Evolutionary conservation across 2,888 invertebrate species (phyloP).

Genomic region (Neocrepidodera transversa): DNA sequence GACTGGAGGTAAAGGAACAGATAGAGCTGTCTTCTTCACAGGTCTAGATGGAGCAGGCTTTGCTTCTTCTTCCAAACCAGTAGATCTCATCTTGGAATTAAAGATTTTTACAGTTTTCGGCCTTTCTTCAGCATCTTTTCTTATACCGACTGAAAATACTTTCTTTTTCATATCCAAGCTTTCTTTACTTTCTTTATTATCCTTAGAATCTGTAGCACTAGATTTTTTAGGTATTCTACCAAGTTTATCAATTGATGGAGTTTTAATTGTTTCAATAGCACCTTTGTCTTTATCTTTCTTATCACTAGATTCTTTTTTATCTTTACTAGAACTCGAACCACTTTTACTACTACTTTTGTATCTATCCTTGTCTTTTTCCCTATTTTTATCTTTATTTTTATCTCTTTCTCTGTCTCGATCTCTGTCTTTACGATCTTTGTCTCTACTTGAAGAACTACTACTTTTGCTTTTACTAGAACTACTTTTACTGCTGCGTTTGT

Average conservation of each 20-base stretch:
- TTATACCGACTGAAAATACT: slow-evolving; percentile 82
- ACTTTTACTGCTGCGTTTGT: slow-evolving; percentile 42
- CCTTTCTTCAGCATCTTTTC: slow-evolving; percentile 69
- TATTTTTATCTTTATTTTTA: slow-evolving; percentile 34
- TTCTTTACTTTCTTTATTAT: slow-evolving; percentile 57
- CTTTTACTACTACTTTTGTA: slow-evolving; percentile 48
- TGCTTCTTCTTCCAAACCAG: slow-evolving; percentile 86
- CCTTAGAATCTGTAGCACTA: slow-evolving; percentile 51
- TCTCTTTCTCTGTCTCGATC: slow-evolving; percentile 47
- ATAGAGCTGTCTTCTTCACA: slow-evolving; percentile 64
- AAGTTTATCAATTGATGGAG: slow-evolving; percentile 74
- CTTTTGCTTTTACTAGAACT: slow-evolving; percentile 46
- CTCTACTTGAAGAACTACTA: slow-evolving; percentile 52
- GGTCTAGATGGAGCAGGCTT: slow-evolving; percentile 84
- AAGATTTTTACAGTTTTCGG: slow-evolving; percentile 92
- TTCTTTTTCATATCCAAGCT: slow-evolving; percentile 60
- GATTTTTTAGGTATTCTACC: slow-evolving; percentile 81
- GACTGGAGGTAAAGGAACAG: slow-evolving; percentile 59
- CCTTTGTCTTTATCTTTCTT: slow-evolving; percentile 71
- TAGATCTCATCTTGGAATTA: slow-evolving; percentile 90
- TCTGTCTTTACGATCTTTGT: slow-evolving; percentile 54
- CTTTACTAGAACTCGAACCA: slow-evolving; percentile 46
- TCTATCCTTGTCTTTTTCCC: slow-evolving; percentile 55
- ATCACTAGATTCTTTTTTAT: slow-evolving; percentile 54
- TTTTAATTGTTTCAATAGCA: slow-evolving; percentile 70